Conservation (phyloP, 1,140 invertebrate genomes). For the Dendrolimus kikuchii region DNA sequence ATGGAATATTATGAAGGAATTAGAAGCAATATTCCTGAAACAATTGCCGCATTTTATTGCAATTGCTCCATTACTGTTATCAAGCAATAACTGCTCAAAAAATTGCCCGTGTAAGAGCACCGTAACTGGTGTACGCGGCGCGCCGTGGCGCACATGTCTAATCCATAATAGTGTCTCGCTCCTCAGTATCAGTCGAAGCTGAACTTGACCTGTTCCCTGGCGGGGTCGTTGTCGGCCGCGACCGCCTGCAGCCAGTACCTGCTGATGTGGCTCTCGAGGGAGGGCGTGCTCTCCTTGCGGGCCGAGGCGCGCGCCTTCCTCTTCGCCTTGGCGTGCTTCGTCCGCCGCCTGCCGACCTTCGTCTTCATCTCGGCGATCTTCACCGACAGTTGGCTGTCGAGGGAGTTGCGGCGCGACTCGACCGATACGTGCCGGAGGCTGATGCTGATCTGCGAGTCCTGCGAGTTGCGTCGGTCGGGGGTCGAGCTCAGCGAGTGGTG, state of each 20-base stretch:
- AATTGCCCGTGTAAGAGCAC: no score
- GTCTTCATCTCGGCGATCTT: constrained; percentile 87
- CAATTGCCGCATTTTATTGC: no score
- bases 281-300: constrained; percentile 82
- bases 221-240: constrained; percentile 59
- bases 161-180: no score
- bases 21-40: no score
- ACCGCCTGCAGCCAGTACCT: constrained; percentile 72
- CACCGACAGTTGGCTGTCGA: constrained; percentile 88
- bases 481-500: constrained; percentile 73
- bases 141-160: no score
- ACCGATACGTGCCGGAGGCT: constrained; percentile 85
- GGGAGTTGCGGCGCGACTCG: constrained; percentile 85
- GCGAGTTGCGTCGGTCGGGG: constrained; percentile 65
- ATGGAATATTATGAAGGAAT: no score
- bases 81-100: no score
- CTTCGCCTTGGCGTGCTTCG: constrained; percentile 58
- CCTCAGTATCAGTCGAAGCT: constrained; percentile 50
- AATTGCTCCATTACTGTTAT: no score
- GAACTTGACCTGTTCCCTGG: constrained; percentile 60
- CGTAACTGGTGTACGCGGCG: background rate
- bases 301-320: constrained; percentile 60
- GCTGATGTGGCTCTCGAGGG: constrained; percentile 83
- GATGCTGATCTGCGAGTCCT: constrained; percentile 87
- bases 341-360: constrained; percentile 74